Evolutionary conservation across 2,797 vertebrate genomes (phyloP), one percentile per base, ranked within the genome.

Genomic region (Choloepus didactylus): DNA sequence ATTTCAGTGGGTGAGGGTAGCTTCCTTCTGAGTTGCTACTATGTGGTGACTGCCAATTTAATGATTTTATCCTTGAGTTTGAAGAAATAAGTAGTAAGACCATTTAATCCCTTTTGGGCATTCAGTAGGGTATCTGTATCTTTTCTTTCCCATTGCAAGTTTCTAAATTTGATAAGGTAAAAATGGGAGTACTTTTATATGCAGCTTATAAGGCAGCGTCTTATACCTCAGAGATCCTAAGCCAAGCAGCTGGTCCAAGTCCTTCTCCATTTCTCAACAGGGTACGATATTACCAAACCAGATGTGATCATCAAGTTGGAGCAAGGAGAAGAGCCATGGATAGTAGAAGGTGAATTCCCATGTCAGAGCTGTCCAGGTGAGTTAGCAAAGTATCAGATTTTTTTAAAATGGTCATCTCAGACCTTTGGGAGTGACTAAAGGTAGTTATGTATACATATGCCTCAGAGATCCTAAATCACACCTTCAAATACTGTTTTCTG

Each of bases 241-340:
- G 72, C n/a, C 14, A 4, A 56, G 10, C 60, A 81, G 16, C 21
- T 31, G 31, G 27, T 69, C 67, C 59, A 15, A 27, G 14, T 14
- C 23, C 18, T 35, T 72, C 72, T 88, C 51, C 9, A 5, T 89
- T 89, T 91, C 73, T 81, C 54, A 60, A 46, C 93, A 97, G 97
- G 97, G 2, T 96, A 64, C n/a, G 84, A 93, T 6, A 69, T 95
- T 15, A 76, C 75, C 91, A 97, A 97, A 69, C 97, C 97, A 12
- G 89, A 85, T 0, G 96, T 97, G 72, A 97, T 97, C 27, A 16
- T 96, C 95, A 95, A 90, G 64, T 80, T 97, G 93, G 97, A 97
- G 60, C 95, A 97, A 75, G 97, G 97, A 38, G 96, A 97, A 25
- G 97, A 97, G 35, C 96, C 97, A 0, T 97, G 97, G 97, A 79